A percentile compares a stretch with the other conserved stretches of the same genome.
Evolutionary conservation across 2,888 invertebrate genomes (phyloP).

Genomic region (Phaedon cochleariae): DNA sequence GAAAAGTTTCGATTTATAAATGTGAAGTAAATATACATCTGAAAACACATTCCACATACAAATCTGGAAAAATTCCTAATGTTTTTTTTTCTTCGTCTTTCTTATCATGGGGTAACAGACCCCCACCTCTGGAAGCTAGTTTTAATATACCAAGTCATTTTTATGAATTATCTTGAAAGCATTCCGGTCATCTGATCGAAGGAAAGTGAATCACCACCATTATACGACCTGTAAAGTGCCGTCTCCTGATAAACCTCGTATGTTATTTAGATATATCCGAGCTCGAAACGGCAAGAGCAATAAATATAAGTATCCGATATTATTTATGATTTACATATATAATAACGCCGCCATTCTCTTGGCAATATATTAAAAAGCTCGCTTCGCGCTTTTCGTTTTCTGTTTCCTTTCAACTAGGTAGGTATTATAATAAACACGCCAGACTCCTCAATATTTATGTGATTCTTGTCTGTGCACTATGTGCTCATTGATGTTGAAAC

Average conservation of each 20-base stretch:
- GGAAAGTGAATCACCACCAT: not conserved
- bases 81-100: no score
- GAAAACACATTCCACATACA: no score
- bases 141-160: no score
- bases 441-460: slow-evolving; percentile 24
- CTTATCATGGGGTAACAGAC: no score
- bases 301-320: slow-evolving; percentile 60
- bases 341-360: slow-evolving; percentile 51
- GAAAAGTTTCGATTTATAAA: no score
- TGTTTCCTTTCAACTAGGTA: slow-evolving; percentile 39
- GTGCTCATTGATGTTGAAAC: slow-evolving; percentile 49
- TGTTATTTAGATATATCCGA: slow-evolving; percentile 58
- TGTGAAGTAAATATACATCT: no score
- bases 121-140: no score
- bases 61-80: no score
- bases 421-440: slow-evolving; percentile 31
- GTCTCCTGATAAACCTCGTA: slow-evolving; percentile 37
- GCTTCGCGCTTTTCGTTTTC: slow-evolving; percentile 43
- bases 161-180: slow-evolving; percentile 12
- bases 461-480: slow-evolving; percentile 36
- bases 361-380: slow-evolving; percentile 47
- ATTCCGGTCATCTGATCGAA: not conserved
- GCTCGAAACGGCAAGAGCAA: slow-evolving; percentile 56
- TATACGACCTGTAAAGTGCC: not conserved
- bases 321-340: slow-evolving; percentile 60